Base-by-base conservation (phyloP, 2,797 vertebrate species). In the Tapera naevia region DNA sequence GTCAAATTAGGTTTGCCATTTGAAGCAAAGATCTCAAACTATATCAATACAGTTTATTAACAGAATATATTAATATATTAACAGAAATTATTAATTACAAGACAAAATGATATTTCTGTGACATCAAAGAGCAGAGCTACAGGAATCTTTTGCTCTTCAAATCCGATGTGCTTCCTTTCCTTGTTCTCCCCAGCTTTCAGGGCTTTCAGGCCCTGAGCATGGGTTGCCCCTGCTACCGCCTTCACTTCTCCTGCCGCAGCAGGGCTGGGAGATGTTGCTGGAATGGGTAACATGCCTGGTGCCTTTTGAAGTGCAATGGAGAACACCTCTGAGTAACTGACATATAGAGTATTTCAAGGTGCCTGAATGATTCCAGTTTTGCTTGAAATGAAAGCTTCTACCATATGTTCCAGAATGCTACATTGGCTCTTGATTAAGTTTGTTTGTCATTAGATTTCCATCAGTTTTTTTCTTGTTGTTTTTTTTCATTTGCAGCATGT, bases 351-450 rank as follows among this genome's bases (percentile, higher is more conserved):
- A 58, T 0, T 0, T 58, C 46, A 83, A 37, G 21, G 28, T 73
- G 18, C 64, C 45, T 57, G 76, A 56, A 50, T 22, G 33, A 23
- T 89, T 74, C 79, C 51, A 32, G 0, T 89, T 91, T 80, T 78
- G 28, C 46, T 50, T 65, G 39, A 91, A 89, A 91, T 2, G 1
- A 79, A 91, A 43, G 13, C 11, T 93, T 94, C 56, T 54, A 2
- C 83, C 80, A 73, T 86, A 86, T 91, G 94, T 73, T 95, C 64
- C 64, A 56, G 45, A 86, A 93, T 37, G 56, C 70, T 86, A 61
- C 56, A 27, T 2, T 91, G 66, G 30, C 27, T 93, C 58, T 96
- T 94, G 88, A 90, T 94, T 95, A 95, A 86, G 28, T 80, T 66
- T 83, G 61, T 80, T 80, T 94, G 56, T 37, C 30, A 43, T 94